Conservation (phyloP, 2,888 invertebrate genomes). For the Sesia bembeciformis region DNA sequence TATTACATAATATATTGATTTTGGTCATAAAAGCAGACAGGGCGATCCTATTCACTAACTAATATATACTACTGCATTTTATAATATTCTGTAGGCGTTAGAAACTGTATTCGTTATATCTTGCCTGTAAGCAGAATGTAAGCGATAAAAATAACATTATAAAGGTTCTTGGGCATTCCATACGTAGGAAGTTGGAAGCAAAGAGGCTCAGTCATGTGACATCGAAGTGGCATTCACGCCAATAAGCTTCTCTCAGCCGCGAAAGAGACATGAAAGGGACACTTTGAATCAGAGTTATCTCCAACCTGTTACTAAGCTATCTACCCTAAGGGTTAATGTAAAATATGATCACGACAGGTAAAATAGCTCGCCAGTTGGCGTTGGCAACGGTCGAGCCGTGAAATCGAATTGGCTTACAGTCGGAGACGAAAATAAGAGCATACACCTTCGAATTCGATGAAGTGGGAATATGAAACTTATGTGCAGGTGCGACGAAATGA, state of each 20-base stretch:
- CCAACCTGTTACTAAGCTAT: not conserved
- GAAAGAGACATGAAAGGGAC: constrained; percentile 14
- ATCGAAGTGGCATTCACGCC: not conserved
- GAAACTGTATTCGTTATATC: too few species aligned
- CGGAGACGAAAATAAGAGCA: constrained; percentile 62
- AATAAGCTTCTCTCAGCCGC: not conserved
- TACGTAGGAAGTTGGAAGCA: too few species aligned
- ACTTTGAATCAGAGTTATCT: constrained; percentile 11
- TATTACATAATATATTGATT: too few species aligned
- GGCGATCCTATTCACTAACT: too few species aligned
- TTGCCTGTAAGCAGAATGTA: too few species aligned
- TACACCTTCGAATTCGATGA: constrained; percentile 26
- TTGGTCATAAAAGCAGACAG: too few species aligned
- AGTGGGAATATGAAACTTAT: constrained; percentile 29
- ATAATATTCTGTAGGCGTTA: too few species aligned
- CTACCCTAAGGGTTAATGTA: not conserved
- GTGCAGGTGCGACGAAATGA: constrained; percentile 33
- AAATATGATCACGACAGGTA: constrained; percentile 32
- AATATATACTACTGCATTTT: too few species aligned
- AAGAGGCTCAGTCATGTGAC: not conserved
- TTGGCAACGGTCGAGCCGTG: constrained; percentile 52
- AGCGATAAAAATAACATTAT: too few species aligned
- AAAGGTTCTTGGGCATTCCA: too few species aligned
- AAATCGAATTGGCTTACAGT: constrained; percentile 68
- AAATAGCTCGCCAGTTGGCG: constrained; percentile 33